These are phyloP conservation scores for Lucinisca nassula DNA, from an alignment of 2,888 invertebrate species.

Conservation along the genomic window DNA sequence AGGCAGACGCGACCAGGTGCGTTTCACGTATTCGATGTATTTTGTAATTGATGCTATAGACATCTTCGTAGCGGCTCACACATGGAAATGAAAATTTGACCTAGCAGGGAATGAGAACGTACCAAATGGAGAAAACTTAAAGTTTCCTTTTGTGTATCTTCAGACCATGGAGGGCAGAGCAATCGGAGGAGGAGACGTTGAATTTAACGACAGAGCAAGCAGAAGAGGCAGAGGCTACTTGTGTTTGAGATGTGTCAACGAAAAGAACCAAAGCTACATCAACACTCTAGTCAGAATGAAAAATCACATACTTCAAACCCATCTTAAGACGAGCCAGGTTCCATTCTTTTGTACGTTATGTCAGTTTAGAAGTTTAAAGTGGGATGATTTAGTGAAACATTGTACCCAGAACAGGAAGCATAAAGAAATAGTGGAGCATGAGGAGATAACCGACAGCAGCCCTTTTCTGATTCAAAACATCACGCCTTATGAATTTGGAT, in stretches of 20 bases:
- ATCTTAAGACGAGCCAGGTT: background rate
- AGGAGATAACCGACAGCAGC: background rate
- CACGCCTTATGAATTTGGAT: background rate
- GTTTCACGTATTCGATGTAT: background rate
- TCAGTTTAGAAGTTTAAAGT: background rate
- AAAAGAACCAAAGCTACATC: background rate
- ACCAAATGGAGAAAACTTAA: background rate
- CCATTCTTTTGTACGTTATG: background rate
- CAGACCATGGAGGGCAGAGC: background rate
- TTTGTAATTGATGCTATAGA: too few species aligned
- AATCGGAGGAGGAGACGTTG: background rate
- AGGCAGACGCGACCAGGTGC: too few species aligned
- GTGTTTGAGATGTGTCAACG: background rate
- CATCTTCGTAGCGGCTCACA: background rate
- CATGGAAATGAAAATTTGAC: background rate
- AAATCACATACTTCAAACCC: background rate
- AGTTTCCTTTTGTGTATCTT: background rate
- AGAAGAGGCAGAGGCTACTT: background rate
- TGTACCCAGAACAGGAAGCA: background rate
- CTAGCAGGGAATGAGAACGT: too few species aligned
- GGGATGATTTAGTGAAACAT: background rate
- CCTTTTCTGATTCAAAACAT: background rate
- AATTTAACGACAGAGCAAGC: background rate
- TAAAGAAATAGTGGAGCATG: background rate
- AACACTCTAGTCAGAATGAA: background rate